Conservation (phyloP, 2,888 invertebrate species). For the Oxystoma pomonae region DNA sequence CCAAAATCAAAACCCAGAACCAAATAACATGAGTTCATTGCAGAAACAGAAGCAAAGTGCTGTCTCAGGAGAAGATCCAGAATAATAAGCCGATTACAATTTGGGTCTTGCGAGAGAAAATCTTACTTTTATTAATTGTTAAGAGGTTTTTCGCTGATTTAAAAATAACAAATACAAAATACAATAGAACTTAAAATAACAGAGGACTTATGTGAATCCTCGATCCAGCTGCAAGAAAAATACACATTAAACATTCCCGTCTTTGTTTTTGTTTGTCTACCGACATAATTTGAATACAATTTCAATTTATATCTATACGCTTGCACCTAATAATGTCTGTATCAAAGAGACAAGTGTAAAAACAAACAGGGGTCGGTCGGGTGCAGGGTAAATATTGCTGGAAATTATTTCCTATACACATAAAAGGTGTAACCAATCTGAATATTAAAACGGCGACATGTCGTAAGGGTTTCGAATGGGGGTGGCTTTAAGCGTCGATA, state of each 20-base stretch:
- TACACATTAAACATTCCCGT: conserved; percentile 13
- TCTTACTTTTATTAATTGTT: no score
- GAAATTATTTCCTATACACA: conserved; percentile 49
- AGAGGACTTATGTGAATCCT: conserved; percentile 15
- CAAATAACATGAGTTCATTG: no score
- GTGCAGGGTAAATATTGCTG: conserved; percentile 44
- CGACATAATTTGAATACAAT: conserved; percentile 33
- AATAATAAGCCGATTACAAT: no score
- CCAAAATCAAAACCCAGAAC: no score
- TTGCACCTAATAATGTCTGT: conserved; percentile 41
- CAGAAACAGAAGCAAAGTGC: no score
- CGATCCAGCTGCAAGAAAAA: conserved; percentile 18
- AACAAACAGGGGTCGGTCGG: conserved; percentile 45
- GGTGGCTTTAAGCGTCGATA: conserved; percentile 20
- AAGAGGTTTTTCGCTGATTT: no score
- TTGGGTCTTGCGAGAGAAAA: no score
- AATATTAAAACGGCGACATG: conserved; percentile 45
- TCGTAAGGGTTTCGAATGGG: conserved; percentile 24
- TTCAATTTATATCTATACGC: conserved; percentile 33
- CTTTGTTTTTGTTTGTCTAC: conserved; percentile 22
- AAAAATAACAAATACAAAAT: no score
- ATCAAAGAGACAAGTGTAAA: conserved; percentile 49
- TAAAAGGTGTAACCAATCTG: conserved; percentile 52
- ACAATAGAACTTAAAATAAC: conserved; percentile 17
- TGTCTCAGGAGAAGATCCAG: no score